Evolutionary conservation across 2,113 vertebrate genomes (phyloP).

Genomic region (Climacteris rufus): DNA sequence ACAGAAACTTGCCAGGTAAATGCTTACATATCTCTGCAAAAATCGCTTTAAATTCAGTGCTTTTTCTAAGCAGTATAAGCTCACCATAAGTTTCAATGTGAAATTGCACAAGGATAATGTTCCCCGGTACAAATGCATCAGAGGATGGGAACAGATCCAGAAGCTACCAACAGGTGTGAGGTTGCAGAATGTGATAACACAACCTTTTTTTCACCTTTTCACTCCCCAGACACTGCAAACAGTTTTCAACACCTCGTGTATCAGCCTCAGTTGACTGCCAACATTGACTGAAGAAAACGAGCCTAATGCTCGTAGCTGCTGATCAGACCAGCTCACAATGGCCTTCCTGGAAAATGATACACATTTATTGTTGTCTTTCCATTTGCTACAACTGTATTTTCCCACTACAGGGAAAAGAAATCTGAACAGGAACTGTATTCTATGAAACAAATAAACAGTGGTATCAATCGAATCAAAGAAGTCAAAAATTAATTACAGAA

Average conservation of each 20-base stretch:
- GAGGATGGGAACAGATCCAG: not conserved
- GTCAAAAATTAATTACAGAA: not conserved
- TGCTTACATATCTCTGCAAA: not conserved
- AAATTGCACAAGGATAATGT: not conserved
- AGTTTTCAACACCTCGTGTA: constrained; percentile 41
- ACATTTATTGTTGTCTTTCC: not conserved
- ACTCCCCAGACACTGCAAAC: not conserved
- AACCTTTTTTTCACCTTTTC: constrained; percentile 7
- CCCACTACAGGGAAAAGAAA: not conserved
- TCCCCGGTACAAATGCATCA: not conserved
- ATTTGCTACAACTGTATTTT: not conserved
- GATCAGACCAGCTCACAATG: constrained; percentile 23
- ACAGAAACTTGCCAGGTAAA: not conserved
- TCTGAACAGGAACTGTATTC: not conserved
- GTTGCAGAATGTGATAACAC: not conserved
- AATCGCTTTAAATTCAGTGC: not conserved
- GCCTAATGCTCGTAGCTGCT: not conserved
- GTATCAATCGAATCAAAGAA: not conserved
- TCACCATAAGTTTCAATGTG: not conserved
- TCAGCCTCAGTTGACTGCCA: not conserved
- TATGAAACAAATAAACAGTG: not conserved
- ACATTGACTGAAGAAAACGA: not conserved
- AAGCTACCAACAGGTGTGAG: not conserved
- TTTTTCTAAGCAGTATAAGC: not conserved
- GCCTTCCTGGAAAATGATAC: constrained; percentile 21